Base-by-base conservation (phyloP, 2,888 invertebrate species). In the Merodon equestris region DNA sequence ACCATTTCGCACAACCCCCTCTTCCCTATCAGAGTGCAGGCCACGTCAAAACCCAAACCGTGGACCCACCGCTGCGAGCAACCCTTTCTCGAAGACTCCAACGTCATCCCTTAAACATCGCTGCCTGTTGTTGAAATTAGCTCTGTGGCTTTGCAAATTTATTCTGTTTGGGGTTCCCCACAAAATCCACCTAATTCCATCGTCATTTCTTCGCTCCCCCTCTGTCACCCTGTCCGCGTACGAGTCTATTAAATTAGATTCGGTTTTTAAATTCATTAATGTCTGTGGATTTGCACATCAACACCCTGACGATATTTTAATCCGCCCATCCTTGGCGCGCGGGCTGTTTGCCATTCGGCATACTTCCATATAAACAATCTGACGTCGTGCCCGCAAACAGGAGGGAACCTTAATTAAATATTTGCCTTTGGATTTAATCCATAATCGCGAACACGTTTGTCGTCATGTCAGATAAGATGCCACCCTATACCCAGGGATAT, bases 181-280 rank as follows among this genome's bases (percentile, higher is more conserved):
- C 4, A 13, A 4, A 50, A 40, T 54, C 19, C 38, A 42, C 17
- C 14, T 44, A 34, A 44, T 14, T 5, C 36, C 5, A 9, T 14
- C 38, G n/a, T n/a, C n/a, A n/a, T n/a, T n/a, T n/a, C n/a, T n/a
- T n/a, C n/a, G n/a, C n/a, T n/a, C n/a, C n/a, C n/a, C n/a, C n/a
- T n/a, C n/a, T n/a, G n/a, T n/a, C n/a, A n/a, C 13, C 9, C 9
- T 2, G 7, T 27, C 14, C 12, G 1, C n/a, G 57, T 40, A 27
- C 36, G 18, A 61, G 67, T 73, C 77, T 63, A 73, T 67, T 67
- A 77, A 67, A 67, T 73, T 73, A 63, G 61, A 73, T 73, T 77
- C 73, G 67, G 73, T 67, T 73, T 73, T 54, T 57, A 67, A 73
- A 77, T 77, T 67, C 67, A 67, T 57, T 73, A 67, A 72, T 77